A percentile compares a stretch with the other conserved stretches of the same genome.
Evolutionary conservation across 1,140 invertebrate species (phyloP).

Genomic region (Lasaia peninsularis): DNA sequence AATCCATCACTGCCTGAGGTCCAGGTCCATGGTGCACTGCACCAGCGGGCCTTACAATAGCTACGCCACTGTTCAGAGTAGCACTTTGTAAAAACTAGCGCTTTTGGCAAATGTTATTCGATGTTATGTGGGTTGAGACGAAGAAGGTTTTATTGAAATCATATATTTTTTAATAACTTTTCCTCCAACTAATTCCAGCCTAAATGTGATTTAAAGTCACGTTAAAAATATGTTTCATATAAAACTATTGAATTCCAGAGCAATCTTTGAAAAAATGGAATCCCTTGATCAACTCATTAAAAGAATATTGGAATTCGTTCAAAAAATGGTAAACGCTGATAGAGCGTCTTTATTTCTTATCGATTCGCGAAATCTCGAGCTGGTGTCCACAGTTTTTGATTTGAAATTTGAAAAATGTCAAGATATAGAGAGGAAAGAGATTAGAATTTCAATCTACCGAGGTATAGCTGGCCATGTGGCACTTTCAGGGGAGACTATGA

Average conservation of each 20-base stretch:
- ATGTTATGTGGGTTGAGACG: too few species aligned
- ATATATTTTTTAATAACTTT: too few species aligned
- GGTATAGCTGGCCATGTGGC: slow-evolving; percentile 85
- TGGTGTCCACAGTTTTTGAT: slow-evolving; percentile 91
- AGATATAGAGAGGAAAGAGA: slow-evolving; percentile 65
- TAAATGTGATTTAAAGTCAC: background rate
- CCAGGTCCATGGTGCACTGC: too few species aligned
- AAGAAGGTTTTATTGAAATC: too few species aligned
- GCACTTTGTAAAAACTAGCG: too few species aligned
- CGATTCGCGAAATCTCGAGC: slow-evolving; percentile 83
- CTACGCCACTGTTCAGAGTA: too few species aligned
- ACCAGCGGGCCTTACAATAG: too few species aligned
- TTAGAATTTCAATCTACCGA: slow-evolving; percentile 78
- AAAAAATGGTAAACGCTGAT: slow-evolving; percentile 88
- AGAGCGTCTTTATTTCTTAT: slow-evolving; percentile 87
- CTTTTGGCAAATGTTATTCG: too few species aligned
- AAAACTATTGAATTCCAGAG: slow-evolving; percentile 55
- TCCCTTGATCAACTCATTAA: slow-evolving; percentile 89
- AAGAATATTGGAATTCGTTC: slow-evolving; percentile 90
- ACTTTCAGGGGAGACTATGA: slow-evolving; percentile 85
- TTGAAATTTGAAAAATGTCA: slow-evolving; percentile 67
- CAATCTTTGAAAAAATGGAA: slow-evolving; percentile 89
- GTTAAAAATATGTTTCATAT: slow-evolving; percentile 17
- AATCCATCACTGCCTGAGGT: too few species aligned
- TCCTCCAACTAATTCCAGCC: too few species aligned